Conservation (phyloP, 2,113 vertebrate species). For the Erythrocercus mccallii region DNA sequence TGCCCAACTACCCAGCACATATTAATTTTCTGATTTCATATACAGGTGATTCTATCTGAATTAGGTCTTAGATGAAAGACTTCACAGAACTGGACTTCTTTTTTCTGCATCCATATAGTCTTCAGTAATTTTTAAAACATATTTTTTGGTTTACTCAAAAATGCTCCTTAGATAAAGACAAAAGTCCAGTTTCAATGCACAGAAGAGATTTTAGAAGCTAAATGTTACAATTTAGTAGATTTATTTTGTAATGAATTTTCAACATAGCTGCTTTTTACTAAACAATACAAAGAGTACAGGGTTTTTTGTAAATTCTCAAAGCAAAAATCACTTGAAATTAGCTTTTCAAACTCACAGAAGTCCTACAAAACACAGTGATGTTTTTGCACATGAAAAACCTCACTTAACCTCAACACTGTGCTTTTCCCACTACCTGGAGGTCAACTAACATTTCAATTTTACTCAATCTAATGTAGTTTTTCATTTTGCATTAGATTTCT, state of each 20-base stretch:
- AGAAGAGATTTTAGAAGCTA: neutral
- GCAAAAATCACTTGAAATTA: neutral
- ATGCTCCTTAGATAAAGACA: neutral
- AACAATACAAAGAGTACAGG: neutral
- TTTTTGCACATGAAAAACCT: neutral
- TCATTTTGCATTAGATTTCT: neutral
- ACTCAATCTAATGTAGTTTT: neutral
- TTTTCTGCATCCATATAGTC: neutral
- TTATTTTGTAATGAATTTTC: neutral
- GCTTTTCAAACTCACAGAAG: neutral
- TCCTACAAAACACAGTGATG: neutral
- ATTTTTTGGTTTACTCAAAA: neutral
- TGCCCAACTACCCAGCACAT: neutral
- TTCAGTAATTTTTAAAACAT: neutral
- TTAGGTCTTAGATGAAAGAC: neutral
- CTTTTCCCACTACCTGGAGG: neutral
- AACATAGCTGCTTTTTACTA: neutral
- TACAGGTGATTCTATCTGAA: neutral
- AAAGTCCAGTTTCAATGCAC: neutral
- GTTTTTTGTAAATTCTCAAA: neutral
- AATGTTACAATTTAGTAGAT: neutral
- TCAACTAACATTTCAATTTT: neutral
- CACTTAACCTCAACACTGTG: neutral
- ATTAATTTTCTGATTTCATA: neutral
- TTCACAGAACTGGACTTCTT: neutral